These are phyloP conservation scores for Bombycilla garrulus DNA, from an alignment of 2,113 vertebrate genomes.

Conservation along the genomic window DNA sequence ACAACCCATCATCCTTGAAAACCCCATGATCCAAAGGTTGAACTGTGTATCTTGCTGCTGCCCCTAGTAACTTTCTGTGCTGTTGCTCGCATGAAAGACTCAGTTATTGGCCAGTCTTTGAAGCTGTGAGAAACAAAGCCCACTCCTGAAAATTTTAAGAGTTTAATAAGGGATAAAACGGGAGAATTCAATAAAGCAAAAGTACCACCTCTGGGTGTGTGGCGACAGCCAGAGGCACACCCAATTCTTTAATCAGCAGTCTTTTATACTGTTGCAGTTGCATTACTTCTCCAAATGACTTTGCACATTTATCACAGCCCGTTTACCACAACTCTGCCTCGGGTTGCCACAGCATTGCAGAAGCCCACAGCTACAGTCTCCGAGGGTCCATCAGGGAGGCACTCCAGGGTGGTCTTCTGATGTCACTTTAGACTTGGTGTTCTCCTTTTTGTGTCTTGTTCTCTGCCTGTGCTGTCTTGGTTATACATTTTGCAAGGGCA, in stretches of 20 bases:
- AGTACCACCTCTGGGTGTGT: not conserved
- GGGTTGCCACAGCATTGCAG: not conserved
- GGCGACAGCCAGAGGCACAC: not conserved
- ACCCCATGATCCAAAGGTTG: not conserved
- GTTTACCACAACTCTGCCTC: not conserved
- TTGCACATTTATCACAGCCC: fast-evolving
- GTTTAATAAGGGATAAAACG: not conserved
- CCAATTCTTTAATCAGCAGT: not conserved
- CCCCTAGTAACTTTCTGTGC: not conserved
- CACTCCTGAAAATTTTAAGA: not conserved
- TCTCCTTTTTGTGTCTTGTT: not conserved
- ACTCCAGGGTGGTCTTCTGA: not conserved
- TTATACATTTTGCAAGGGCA: not conserved
- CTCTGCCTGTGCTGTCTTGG: not conserved
- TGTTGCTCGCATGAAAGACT: not conserved
- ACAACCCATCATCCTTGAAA: not conserved
- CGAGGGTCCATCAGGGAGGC: not conserved
- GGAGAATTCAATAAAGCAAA: not conserved
- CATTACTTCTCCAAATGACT: not conserved
- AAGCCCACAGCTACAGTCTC: too few species aligned
- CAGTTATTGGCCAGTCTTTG: not conserved
- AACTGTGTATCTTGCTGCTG: not conserved
- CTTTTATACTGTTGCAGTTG: not conserved
- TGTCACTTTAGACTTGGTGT: not conserved
- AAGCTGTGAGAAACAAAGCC: not conserved